Evolutionary conservation across 2,797 vertebrate genomes (phyloP), one percentile per base, ranked within the genome.

Genomic region (Hippopotamyrus pictus): DNA sequence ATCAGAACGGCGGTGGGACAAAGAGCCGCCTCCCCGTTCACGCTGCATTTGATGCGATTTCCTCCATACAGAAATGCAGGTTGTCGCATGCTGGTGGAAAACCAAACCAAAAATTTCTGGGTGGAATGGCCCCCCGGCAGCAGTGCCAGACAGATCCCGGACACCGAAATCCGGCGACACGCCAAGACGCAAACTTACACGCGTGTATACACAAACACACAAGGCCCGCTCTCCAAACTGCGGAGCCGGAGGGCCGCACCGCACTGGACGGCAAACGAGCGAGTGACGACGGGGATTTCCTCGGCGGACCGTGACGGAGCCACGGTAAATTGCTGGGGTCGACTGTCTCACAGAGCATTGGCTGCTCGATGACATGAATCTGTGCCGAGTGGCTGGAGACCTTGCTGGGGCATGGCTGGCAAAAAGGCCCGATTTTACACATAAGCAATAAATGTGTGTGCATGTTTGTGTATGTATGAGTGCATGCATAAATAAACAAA

Each of bases 231-330:
- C 17, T 44, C 17, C 8, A 19, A 41, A 41, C 73, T 14, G 73
- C 5, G 12, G 76, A 89, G 44, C 88, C 7, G 79, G 88, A 87
- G 37, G 82, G 57, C 90, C 29, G 89, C 88, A 82, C 62, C 53
- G 37, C 83, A 90, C 86, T 62, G 89, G 82, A 87, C 41, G 54
- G 86, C 85, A 89, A 90, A 90, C 85, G 91, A 90, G 91, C 89
- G 88, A 90, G 86, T 86, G 89, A 88, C 89, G 48, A 84, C 69
- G 88, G 90, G 37, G 89, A 89, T 59, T 79, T 54, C 79, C 17
- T 89, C 73, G 89, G 17, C 14, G 9, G 25, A 62, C 65, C 44
- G 73, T 50, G 76, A 22, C 62, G 65, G 88, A 88, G 69, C 65
- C 88, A 51, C 87, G 90, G 88, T 90, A 88, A 91, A 90, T 90